Evolutionary conservation across 64 coral and sea anemone genomes (phyloP).

Genomic region (Actinia equina): DNA sequence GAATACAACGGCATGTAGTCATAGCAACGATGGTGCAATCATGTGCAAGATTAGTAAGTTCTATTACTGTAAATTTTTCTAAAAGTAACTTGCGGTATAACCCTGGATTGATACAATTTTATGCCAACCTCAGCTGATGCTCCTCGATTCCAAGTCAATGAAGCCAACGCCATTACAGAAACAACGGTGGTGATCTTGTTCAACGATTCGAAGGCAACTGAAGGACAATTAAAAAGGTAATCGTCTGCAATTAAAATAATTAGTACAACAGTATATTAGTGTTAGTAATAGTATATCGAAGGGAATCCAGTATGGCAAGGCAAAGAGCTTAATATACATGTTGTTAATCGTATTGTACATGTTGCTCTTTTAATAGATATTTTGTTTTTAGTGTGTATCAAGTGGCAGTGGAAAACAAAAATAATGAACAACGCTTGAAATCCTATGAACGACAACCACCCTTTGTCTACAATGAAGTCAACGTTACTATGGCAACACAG

Average conservation of each 20-base stretch:
- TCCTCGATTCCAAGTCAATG: not conserved
- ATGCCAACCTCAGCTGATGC: not conserved
- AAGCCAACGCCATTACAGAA: not conserved
- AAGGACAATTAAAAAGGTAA: not conserved
- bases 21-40: not conserved
- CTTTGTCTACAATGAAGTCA: slow-evolving; percentile 1
- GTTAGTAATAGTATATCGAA: too few relatives aligned
- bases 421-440: not conserved
- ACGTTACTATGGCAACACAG: slow-evolving; percentile 18
- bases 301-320: too few relatives aligned
- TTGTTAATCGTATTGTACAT: too few relatives aligned
- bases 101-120: not conserved
- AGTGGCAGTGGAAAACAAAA: too few relatives aligned
- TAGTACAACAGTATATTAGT: too few relatives aligned
- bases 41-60: slow-evolving; percentile 3
- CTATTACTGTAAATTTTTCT: not conserved
- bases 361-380: too few relatives aligned
- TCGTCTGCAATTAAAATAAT: too few relatives aligned
- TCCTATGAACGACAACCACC: not conserved
- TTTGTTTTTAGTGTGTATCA: too few relatives aligned
- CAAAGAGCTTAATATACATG: too few relatives aligned
- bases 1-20: not conserved
- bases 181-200: not conserved
- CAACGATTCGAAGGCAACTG: not conserved
- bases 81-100: not conserved